These are phyloP conservation scores for Pammene fasciana DNA, from an alignment of 2,888 invertebrate species.

Conservation along the genomic window DNA sequence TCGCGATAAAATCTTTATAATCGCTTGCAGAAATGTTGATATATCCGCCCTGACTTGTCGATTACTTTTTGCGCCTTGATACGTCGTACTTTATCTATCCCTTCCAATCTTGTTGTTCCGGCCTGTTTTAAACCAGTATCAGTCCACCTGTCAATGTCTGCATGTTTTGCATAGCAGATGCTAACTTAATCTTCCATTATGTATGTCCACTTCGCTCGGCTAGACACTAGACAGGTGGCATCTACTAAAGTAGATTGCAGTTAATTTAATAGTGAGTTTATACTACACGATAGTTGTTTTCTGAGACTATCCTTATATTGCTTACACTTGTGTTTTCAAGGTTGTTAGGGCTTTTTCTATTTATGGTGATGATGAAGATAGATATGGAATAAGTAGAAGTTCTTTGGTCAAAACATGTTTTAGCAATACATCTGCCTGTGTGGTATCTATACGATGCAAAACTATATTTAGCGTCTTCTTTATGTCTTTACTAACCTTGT, in stretches of 20 bases:
- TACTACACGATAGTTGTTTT: background rate
- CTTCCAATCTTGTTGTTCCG: background rate
- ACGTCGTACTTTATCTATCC: background rate
- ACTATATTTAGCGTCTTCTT: background rate
- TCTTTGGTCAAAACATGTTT: conserved; percentile 1
- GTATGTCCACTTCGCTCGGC: conserved; percentile 6
- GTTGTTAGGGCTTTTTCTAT: background rate
- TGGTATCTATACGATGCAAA: too few species aligned
- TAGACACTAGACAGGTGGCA: conserved; percentile 2
- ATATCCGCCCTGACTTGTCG: background rate
- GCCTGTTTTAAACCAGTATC: conserved; percentile 28
- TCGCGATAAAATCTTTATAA: too few species aligned
- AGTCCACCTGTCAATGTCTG: conserved; percentile 17
- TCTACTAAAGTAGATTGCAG: too few species aligned
- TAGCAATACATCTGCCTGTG: background rate
- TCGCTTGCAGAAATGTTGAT: background rate
- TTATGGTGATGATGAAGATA: conserved; percentile 6
- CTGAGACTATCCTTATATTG: conserved; percentile 6
- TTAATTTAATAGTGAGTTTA: too few species aligned
- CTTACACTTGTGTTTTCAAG: background rate
- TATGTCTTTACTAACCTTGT: background rate
- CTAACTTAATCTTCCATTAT: conserved; percentile 18
- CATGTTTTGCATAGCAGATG: conserved; percentile 23
- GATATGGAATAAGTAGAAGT: conserved; percentile 1
- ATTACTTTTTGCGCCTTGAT: background rate